Conservation (phyloP, 2,888 invertebrate genomes). For the Chloroclystis v-ata region DNA sequence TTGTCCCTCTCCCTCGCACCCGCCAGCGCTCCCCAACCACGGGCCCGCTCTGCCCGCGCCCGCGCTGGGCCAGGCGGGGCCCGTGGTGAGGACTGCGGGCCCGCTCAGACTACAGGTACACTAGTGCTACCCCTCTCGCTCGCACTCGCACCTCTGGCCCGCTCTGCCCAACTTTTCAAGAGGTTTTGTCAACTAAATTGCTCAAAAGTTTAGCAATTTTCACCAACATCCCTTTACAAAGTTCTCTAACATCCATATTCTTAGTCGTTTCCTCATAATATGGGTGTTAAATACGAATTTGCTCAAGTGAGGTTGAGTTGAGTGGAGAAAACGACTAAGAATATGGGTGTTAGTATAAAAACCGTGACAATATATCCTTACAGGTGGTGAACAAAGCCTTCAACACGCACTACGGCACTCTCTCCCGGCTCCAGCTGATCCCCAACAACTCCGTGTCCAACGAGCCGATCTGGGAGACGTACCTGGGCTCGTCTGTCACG, state of each 20-base stretch:
- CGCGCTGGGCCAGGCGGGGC: slow-evolving; percentile 62
- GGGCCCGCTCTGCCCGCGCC: slow-evolving; percentile 34
- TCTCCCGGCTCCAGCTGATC: slow-evolving; percentile 76
- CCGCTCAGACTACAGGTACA: slow-evolving; percentile 66
- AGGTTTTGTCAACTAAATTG: too few relatives aligned
- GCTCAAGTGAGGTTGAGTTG: too few relatives aligned
- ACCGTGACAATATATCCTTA: not conserved
- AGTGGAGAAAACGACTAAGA: too few relatives aligned
- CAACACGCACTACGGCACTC: slow-evolving; percentile 79
- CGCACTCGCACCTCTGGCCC: not conserved
- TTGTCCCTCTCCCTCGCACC: slow-evolving; percentile 3
- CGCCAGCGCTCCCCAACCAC: slow-evolving; percentile 8
- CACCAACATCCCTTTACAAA: too few relatives aligned
- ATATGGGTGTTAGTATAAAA: too few relatives aligned
- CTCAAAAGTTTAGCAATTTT: too few relatives aligned
- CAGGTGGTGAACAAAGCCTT: slow-evolving; percentile 73
- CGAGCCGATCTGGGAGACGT: slow-evolving; percentile 84
- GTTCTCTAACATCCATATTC: too few relatives aligned
- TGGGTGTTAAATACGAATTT: too few relatives aligned
- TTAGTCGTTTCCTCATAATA: too few relatives aligned
- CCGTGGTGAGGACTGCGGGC: slow-evolving; percentile 65
- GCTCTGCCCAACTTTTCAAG: not conserved
- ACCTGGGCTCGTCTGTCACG: slow-evolving; percentile 80
- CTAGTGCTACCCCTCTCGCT: too few relatives aligned
- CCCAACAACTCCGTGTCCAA: slow-evolving; percentile 76